Conservation (phyloP, 2,797 vertebrate species). For the Astyanax mexicanus region DNA sequence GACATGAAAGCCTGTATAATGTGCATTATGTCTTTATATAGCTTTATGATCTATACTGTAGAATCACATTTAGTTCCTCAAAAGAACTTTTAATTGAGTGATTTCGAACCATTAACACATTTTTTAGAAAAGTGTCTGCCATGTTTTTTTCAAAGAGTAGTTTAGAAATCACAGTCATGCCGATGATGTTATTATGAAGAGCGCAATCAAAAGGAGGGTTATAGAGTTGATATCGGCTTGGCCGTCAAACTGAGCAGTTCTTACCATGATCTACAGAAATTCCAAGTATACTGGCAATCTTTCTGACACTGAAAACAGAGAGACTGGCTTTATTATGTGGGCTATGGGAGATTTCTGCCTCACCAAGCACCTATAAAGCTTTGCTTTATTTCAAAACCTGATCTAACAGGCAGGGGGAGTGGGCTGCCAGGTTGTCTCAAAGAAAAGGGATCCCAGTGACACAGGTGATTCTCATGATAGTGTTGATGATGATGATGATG, state of each 20-base stretch:
- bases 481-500: slow-evolving; percentile 3
- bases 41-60: background rate
- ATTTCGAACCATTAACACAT: too few species aligned
- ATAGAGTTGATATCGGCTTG: slow-evolving; percentile 65
- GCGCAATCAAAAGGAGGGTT: slow-evolving; percentile 59
- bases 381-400: background rate
- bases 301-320: slow-evolving; percentile 99
- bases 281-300: slow-evolving; percentile 99
- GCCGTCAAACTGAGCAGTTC: slow-evolving; percentile 87
- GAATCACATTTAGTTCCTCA: background rate
- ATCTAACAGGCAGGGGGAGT: slow-evolving; percentile 46
- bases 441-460: background rate
- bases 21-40: too few species aligned
- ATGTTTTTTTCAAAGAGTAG: too few species aligned
- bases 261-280: slow-evolving; percentile 99
- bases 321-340: slow-evolving; percentile 70
- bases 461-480: background rate
- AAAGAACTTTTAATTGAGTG: background rate
- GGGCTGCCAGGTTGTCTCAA: slow-evolving; percentile 49
- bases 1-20: too few species aligned
- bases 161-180: background rate
- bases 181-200: slow-evolving; percentile 25
- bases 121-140: too few species aligned
- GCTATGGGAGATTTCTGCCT: background rate
- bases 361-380: background rate